phyloP scores from a whole-genome alignment of 2,888 invertebrate species.

The Heliconius charithonia region DNA sequence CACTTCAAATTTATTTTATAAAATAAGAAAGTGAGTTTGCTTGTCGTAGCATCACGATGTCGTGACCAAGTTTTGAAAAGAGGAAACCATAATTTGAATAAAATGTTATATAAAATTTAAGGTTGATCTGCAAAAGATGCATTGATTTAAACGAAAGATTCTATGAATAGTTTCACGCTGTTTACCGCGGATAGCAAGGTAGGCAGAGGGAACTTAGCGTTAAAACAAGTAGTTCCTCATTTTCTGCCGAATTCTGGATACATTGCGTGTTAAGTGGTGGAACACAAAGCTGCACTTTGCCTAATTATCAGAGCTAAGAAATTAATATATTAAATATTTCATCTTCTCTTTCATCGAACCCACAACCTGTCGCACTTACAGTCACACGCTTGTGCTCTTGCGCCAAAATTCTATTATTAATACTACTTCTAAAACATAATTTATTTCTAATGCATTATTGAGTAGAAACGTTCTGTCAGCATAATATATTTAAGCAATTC shows the following conservation, averaged over 20 bases:
- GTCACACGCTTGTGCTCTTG: background rate
- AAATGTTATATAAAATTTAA: too few species aligned
- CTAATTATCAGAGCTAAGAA: too few species aligned
- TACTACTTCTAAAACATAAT: background rate
- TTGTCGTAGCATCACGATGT: background rate
- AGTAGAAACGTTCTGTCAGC: background rate
- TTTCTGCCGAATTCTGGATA: background rate
- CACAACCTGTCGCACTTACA: background rate
- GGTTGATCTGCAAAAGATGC: too few species aligned
- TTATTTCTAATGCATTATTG: conserved; percentile 4
- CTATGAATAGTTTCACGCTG: too few species aligned
- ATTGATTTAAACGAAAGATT: too few species aligned
- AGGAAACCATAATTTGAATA: background rate
- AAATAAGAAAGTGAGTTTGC: background rate
- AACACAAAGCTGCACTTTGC: background rate
- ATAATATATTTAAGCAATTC: background rate
- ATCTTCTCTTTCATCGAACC: background rate
- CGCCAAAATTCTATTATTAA: background rate
- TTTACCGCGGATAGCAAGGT: too few species aligned
- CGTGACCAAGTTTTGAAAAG: background rate
- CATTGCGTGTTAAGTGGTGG: background rate
- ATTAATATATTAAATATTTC: background rate
- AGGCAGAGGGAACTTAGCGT: too few species aligned
- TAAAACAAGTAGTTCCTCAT: too few species aligned
- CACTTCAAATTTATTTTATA: background rate